These are phyloP conservation scores for Neoarius graeffei DNA, from an alignment of 2,113 vertebrate species.

Conservation along the genomic window DNA sequence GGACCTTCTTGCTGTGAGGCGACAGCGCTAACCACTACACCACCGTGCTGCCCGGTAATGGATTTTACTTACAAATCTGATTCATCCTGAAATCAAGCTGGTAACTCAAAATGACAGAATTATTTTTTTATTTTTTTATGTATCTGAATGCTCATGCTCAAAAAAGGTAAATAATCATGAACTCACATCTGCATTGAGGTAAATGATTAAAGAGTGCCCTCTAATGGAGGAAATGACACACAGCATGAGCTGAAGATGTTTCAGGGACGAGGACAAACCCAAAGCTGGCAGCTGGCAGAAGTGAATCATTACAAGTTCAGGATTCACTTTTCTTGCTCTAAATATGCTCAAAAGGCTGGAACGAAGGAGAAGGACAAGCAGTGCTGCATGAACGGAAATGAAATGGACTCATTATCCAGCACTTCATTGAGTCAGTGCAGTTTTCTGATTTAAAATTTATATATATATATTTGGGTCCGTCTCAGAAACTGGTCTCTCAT, in stretches of 20 bases:
- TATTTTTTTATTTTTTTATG: not conserved
- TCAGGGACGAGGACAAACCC: not conserved
- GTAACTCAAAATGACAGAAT: not conserved
- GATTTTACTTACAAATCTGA: not conserved
- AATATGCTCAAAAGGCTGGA: not conserved
- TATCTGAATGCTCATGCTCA: not conserved
- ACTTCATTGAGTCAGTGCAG: not conserved
- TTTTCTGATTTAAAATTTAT: not conserved
- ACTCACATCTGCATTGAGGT: not conserved
- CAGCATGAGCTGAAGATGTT: not conserved
- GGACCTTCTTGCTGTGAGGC: too few relatives aligned
- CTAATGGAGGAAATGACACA: conserved; percentile 27
- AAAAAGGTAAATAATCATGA: not conserved
- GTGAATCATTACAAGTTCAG: not conserved
- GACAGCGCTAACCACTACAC: too few relatives aligned
- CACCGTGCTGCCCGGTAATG: not conserved
- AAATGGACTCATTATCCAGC: not conserved
- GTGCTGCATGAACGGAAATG: not conserved
- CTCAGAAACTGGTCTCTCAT: too few relatives aligned
- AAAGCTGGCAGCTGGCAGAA: not conserved
- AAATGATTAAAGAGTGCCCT: conserved; percentile 9
- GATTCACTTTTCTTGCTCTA: not conserved
- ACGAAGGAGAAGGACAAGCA: not conserved
- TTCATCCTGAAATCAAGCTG: not conserved
- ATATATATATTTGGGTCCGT: too few relatives aligned